Conservation (phyloP, 2,888 invertebrate genomes). For the Hoplodrina ambigua region DNA sequence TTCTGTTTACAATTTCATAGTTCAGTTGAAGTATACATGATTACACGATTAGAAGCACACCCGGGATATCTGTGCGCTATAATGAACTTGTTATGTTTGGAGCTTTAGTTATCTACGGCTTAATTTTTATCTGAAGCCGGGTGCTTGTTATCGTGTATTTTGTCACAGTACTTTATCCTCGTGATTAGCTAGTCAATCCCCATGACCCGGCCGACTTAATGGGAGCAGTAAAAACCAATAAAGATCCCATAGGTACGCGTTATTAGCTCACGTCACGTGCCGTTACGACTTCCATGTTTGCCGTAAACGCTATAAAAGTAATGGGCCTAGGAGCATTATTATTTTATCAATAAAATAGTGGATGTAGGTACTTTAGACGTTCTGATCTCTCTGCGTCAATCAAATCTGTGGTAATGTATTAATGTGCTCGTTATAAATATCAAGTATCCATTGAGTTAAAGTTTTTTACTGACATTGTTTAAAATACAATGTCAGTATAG, state of each 20-base stretch:
- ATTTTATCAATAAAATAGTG: constrained; percentile 26
- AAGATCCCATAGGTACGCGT: constrained; percentile 58
- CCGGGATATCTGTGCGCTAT: constrained; percentile 56
- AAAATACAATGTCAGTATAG: constrained; percentile 1
- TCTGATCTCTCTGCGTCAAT: not conserved
- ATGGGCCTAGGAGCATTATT: constrained; percentile 44
- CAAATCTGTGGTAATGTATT: constrained; percentile 17
- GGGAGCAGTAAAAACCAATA: constrained; percentile 73
- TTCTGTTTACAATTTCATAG: constrained; percentile 71
- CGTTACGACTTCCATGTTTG: constrained; percentile 49
- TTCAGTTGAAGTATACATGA: constrained; percentile 65
- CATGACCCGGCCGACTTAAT: constrained; percentile 65
- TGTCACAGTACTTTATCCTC: constrained; percentile 65
- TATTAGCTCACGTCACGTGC: constrained; percentile 51
- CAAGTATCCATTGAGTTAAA: not conserved
- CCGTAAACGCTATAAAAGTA: constrained; percentile 58
- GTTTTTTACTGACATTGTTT: constrained; percentile 33
- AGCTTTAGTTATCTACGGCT: constrained; percentile 66
- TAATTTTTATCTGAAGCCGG: constrained; percentile 69
- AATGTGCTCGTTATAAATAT: constrained; percentile 21
- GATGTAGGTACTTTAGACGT: not conserved
- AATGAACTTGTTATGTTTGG: constrained; percentile 66
- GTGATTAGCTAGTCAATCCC: constrained; percentile 69
- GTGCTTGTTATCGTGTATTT: constrained; percentile 64
- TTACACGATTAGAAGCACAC: constrained; percentile 64